phyloP scores from a whole-genome alignment of 2,888 invertebrate genomes.

The Hermodice carunculata region DNA sequence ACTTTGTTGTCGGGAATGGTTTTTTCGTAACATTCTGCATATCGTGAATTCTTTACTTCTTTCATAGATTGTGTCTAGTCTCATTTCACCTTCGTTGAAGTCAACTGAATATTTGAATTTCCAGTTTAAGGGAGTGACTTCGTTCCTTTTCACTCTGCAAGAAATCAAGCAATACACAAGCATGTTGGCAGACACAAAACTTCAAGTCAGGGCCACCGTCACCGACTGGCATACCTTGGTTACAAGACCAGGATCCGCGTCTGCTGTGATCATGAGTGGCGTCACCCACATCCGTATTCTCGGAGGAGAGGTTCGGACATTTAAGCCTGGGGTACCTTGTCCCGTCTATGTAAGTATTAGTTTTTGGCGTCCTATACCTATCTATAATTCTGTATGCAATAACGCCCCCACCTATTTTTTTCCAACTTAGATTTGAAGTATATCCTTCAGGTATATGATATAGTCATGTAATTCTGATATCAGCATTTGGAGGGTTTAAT shows the following conservation, averaged over 20 bases:
- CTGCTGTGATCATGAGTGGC: conserved; percentile 89
- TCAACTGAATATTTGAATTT: too few relatives aligned
- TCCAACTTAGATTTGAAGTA: too few relatives aligned
- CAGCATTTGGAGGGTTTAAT: too few relatives aligned
- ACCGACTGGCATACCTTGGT: conserved; percentile 63
- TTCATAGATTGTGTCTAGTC: neutral
- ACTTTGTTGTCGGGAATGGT: too few relatives aligned
- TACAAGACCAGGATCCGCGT: conserved; percentile 80
- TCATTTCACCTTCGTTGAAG: too few relatives aligned
- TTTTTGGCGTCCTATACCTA: neutral
- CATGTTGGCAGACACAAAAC: conserved; percentile 46
- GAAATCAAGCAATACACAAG: conserved; percentile 6
- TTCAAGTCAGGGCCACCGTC: conserved; percentile 60
- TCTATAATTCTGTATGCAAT: neutral
- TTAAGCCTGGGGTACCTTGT: conserved; percentile 95
- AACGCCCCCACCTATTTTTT: too few relatives aligned
- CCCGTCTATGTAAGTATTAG: conserved; percentile 80
- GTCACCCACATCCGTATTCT: conserved; percentile 86
- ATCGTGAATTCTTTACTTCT: neutral
- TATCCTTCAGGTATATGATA: too few relatives aligned
- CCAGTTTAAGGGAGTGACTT: conserved; percentile 24
- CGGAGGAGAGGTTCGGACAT: conserved; percentile 91
- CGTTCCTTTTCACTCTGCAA: conserved; percentile 19
- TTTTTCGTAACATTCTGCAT: too few relatives aligned
- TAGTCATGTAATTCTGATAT: too few relatives aligned